Base-by-base conservation (phyloP, 2,113 vertebrate genomes). In the Anolis carolinensis region DNA sequence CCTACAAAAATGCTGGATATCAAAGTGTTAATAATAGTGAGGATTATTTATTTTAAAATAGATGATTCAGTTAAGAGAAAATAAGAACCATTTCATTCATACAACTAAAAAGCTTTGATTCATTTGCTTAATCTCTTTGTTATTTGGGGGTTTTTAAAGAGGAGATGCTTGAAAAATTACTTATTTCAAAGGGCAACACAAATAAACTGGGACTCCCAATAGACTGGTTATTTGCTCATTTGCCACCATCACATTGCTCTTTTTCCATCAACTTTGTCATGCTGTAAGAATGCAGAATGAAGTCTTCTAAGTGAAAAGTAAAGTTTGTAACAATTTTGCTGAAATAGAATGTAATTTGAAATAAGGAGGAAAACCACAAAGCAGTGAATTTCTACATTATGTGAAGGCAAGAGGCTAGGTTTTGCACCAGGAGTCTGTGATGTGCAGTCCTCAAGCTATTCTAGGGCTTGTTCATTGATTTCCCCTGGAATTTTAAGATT, bases 1-100 rank as follows among this genome's bases (percentile, higher is more conserved):
- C n/a, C 39, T 44, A 77, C 23, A 55, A 88, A 83, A 81, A 73
- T 81, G 48, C 52, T 85, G 90, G 84, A 84, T 63, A 32, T 79
- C 87, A 77, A 87, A 86, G 34, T 62, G 88, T 36, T 86, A 76
- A 79, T 63, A 67, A 8, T 87, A 1, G 86, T 71, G 32, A 1
- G 83, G 79, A 30, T 76, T 13, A 92, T 79, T 87, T 81, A 82
- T 91, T 89, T 59, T 73, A 52, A 90, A 89, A 63, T 65, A 67
- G 36, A n/a, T 30, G 50, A 16, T 25, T 84, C 81, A 89, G 34
- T 78, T 75, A 73, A 67, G 71, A 70, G 67, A 87, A 79, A 48
- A 73, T 79, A 82, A 90, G 80, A 78, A 72, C 79, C 76, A 1
- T 8, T 87, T 82, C 78, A 44, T n/a, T 23, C 7, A 76, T 30